Conservation (phyloP, 2,797 vertebrate species). For the Mareca penelope region DNA sequence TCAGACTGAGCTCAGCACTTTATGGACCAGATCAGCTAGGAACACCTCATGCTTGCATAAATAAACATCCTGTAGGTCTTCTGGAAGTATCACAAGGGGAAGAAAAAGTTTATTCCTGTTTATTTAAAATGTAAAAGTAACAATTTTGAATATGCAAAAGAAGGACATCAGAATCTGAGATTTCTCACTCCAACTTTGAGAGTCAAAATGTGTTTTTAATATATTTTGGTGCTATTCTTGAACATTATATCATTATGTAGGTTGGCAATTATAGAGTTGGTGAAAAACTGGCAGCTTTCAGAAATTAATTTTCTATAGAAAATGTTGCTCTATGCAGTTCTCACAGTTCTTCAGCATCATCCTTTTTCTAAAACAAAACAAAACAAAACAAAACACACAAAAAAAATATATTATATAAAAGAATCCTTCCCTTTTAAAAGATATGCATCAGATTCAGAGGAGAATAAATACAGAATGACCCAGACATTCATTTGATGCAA, state of each 20-base stretch:
- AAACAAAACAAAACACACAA: neutral
- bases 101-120: neutral
- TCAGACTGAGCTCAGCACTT: neutral
- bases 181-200: neutral
- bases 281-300: neutral
- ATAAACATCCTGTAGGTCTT: neutral
- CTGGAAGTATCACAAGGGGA: neutral
- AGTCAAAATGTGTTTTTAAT: neutral
- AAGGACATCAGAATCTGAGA: neutral
- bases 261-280: neutral
- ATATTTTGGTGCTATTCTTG: neutral
- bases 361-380: neutral
- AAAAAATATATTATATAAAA: neutral
- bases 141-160: neutral
- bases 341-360: neutral
- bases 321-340: neutral
- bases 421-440: neutral
- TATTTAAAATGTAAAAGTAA: neutral
- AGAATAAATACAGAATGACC: neutral
- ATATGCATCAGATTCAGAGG: neutral
- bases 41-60: neutral
- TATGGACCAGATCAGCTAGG: neutral
- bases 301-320: neutral
- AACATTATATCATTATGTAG: neutral
- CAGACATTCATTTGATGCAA: neutral